phyloP scores from a whole-genome alignment of 2,888 invertebrate species.

The Thymelicus lineola region DNA sequence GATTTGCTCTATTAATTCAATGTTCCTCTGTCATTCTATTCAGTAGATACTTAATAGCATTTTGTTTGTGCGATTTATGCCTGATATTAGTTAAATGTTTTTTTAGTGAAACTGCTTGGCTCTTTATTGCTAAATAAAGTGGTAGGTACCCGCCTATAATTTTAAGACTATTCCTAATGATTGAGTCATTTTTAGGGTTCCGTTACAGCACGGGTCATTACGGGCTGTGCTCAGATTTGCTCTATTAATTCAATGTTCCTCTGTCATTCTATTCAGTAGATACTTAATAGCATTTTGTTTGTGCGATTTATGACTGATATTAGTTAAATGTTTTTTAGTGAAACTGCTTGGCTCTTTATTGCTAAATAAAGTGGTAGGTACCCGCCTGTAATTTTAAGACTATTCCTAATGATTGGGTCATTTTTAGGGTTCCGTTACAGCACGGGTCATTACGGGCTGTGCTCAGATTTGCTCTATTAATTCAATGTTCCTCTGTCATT shows the following conservation, averaged over 20 bases:
- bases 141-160: no score
- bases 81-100: neutral
- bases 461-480: constrained; percentile 65
- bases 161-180: no score
- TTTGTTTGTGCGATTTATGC: constrained; percentile 10
- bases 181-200: no score
- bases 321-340: neutral
- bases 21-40: constrained; percentile 47
- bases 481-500: constrained; percentile 52
- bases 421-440: no score
- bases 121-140: no score
- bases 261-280: constrained; percentile 39
- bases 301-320: neutral
- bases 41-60: constrained; percentile 27
- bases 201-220: constrained; percentile 66
- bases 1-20: constrained; percentile 68
- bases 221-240: constrained; percentile 56
- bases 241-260: constrained; percentile 64
- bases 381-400: no score
- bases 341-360: neutral
- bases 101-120: neutral
- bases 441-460: constrained; percentile 64
- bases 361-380: no score
- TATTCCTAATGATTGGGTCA: no score
- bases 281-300: constrained; percentile 24